Evolutionary conservation across 1,140 invertebrate species (phyloP).

Genomic region (Drosophila tropicalis): DNA sequence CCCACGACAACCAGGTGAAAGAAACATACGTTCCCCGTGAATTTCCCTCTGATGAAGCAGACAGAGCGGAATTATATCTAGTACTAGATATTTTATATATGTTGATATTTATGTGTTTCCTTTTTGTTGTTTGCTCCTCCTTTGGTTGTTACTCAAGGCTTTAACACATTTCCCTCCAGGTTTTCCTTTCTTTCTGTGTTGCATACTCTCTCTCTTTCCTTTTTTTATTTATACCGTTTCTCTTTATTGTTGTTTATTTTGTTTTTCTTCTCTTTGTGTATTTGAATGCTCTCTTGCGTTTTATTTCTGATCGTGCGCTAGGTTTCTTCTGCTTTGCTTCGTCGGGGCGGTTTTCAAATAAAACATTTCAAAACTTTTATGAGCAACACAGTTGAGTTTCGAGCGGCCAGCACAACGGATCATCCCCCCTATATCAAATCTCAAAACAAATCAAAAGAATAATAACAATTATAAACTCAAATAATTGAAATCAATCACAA

Average conservation of each 20-base stretch:
- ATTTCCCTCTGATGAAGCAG: no score
- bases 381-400: constrained; percentile 72
- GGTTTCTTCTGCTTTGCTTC: constrained; percentile 37
- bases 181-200: background rate
- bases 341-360: constrained; percentile 60
- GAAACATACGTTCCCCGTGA: constrained; percentile 32
- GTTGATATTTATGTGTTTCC: constrained; percentile 5
- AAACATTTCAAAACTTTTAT: constrained; percentile 73
- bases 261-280: constrained; percentile 19
- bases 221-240: constrained; percentile 57
- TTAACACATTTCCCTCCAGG: no score
- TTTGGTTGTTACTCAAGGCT: no score
- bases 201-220: background rate
- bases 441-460: constrained; percentile 28
- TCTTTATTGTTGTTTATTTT: constrained; percentile 30
- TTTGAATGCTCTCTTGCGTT: constrained; percentile 51
- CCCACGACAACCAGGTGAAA: constrained; percentile 60
- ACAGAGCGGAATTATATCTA: no score
- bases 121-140: no score
- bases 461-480: constrained; percentile 3
- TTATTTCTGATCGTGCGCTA: constrained; percentile 70
- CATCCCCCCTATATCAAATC: constrained; percentile 38
- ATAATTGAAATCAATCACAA: constrained; percentile 5
- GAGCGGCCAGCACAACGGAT: constrained; percentile 71
- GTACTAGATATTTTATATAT: background rate